phyloP scores from a whole-genome alignment of 2,797 vertebrate genomes.

The Cheirogaleus major region DNA sequence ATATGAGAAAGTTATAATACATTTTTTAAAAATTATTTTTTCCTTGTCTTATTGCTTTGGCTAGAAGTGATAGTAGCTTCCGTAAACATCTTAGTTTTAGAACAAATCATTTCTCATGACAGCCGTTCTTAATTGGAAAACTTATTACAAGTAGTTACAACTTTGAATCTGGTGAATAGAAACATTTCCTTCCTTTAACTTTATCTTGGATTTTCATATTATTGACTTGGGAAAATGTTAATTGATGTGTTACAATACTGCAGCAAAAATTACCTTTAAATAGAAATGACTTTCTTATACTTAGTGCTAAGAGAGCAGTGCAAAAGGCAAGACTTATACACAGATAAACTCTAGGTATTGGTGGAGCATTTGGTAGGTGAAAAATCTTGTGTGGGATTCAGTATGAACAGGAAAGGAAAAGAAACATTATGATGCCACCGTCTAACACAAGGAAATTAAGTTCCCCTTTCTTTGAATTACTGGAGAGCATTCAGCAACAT shows the following conservation, averaged over 20 bases:
- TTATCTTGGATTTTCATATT: background rate
- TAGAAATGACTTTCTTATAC: background rate
- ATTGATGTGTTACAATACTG: background rate
- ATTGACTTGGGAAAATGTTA: background rate
- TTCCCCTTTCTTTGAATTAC: slow-evolving; percentile 25
- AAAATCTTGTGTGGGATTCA: background rate
- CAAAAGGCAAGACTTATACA: background rate
- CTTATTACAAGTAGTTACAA: background rate
- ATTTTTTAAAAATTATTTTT: background rate
- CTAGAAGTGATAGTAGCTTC: background rate
- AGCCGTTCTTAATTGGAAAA: background rate
- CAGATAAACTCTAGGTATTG: background rate
- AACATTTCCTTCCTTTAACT: background rate
- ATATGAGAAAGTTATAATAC: background rate
- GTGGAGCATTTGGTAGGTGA: background rate
- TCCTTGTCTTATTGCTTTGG: background rate
- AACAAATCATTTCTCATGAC: background rate
- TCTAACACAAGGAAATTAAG: background rate
- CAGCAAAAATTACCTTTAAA: background rate
- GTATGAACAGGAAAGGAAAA: slow-evolving; percentile 17
- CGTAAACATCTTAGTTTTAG: background rate
- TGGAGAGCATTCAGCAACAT: background rate
- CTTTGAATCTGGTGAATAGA: background rate
- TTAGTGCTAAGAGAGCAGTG: background rate
- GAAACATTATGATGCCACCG: background rate